Conservation (phyloP, 1,140 invertebrate genomes). For the Saxidomus purpurata region DNA sequence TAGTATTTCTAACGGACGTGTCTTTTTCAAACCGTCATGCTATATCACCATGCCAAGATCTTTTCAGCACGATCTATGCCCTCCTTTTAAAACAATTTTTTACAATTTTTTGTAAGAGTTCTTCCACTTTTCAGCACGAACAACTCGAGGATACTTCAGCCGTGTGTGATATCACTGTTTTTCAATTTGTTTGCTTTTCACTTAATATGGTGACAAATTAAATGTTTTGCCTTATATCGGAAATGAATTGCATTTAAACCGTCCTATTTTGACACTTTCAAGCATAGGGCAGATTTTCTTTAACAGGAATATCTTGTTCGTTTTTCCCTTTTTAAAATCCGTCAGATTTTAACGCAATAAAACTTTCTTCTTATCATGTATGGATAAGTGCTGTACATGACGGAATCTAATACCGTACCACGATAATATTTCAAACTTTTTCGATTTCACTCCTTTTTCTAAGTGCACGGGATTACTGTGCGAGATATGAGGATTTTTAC, state of each 20-base stretch:
- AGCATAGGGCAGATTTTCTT: constrained; percentile 32
- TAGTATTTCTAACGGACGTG: too few relatives aligned
- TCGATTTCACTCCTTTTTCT: constrained; percentile 5
- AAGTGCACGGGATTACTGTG: constrained; percentile 24
- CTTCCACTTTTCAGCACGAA: too few relatives aligned
- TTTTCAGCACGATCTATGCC: too few relatives aligned
- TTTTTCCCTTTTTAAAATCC: constrained; percentile 3
- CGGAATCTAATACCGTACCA: neutral
- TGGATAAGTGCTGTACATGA: neutral
- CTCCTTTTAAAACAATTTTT: too few relatives aligned
- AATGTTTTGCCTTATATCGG: constrained; percentile 13
- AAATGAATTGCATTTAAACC: constrained; percentile 19
- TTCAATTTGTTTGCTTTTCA: neutral
- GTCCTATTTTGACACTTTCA: constrained; percentile 4
- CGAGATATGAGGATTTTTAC: constrained; percentile 30
- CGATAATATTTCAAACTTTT: constrained; percentile 23
- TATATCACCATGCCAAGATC: too few relatives aligned
- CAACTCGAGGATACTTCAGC: too few relatives aligned
- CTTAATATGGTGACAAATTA: constrained; percentile 8
- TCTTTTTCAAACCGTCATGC: too few relatives aligned
- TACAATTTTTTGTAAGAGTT: too few relatives aligned
- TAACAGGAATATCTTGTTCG: constrained; percentile 41
- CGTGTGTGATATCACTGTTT: neutral
- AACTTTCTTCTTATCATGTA: constrained; percentile 3
- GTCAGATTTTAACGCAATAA: neutral